Conservation (phyloP, 2,888 invertebrate genomes). For the Myathropa florea region DNA sequence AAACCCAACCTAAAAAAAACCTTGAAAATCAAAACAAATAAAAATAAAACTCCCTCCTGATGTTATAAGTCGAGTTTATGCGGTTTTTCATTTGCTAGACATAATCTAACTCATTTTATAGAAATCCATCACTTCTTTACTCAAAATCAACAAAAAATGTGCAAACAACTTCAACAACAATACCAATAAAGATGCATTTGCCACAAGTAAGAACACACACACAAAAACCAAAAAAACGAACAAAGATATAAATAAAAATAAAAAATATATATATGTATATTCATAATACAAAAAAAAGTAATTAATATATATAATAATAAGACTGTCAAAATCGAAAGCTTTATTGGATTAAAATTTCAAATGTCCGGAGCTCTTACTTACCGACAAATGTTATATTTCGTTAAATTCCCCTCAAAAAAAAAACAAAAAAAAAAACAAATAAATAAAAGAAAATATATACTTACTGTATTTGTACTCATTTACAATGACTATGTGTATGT, state of each 20-base stretch:
- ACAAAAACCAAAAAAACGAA: too few relatives aligned
- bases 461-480: constrained; percentile 40
- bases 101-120: constrained; percentile 21
- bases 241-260: not conserved
- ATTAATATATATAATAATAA: constrained; percentile 45
- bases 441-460: not conserved
- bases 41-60: constrained; percentile 8
- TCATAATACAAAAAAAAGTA: constrained; percentile 12
- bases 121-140: not conserved
- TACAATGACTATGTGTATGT: constrained; percentile 45
- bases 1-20: not conserved
- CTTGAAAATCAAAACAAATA: not conserved
- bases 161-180: not conserved
- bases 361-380: constrained; percentile 66
- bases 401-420: constrained; percentile 20
- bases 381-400: constrained; percentile 53
- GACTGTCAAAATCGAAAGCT: constrained; percentile 70
- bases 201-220: constrained; percentile 32
- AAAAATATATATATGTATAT: constrained; percentile 32
- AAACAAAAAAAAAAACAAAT: not conserved
- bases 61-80: constrained; percentile 69
- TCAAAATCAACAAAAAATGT: not conserved
- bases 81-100: constrained; percentile 68
- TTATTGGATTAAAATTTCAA: constrained; percentile 65
- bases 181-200: constrained; percentile 34